Base-by-base conservation (phyloP, 2,888 invertebrate genomes). In the Dermolepida albohirtum region DNA sequence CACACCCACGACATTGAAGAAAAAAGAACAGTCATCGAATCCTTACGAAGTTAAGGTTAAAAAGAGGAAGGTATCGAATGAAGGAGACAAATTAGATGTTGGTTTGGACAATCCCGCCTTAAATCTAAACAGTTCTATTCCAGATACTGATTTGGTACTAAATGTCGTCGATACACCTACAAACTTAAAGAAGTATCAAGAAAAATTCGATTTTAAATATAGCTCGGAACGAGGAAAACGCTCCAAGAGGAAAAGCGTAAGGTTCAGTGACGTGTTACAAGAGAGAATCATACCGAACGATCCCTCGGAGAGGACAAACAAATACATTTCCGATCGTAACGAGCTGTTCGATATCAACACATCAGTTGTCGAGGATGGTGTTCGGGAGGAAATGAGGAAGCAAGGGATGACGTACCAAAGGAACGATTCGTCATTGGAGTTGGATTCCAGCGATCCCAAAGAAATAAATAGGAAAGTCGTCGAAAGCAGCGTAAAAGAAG, bases 251-350 rank as follows among this genome's bases (percentile, higher is more conserved):
- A 77, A 73, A 64, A 75, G 70, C 40, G 76, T 80, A 0, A 73
- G 79, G 52, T 80, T 81, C 67, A 80, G 76, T 67, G 74, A 79
- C 29, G 74, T 77, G 0, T 78, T 76, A 5, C 72, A 78, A 68
- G 78, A 80, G 68, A 64, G 74, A 11, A 76, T 79, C n/a, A 80
- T 81, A n/a, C 78, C 78, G 8, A 75, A 72, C 55, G 76, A 78
- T 43, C 75, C 57, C 14, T 17, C 22, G 12, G 65, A 70, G 66
- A 70, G 68, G 40, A 47, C 14, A 7, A 62, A 47, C 71, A 43
- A 70, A 66, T 52, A 57, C 11, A 52, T 64, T 7, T 54, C 43
- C 2, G 34, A 59, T n/a, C 47, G 59, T 16, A 68, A 64, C 44
- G 67, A 69, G n/a, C n/a, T 65, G n/a, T 71, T 69, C 57, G 72